Percentiles rank a stretch among this genome's conserved stretches.
Evolutionary conservation across 2,113 vertebrate genomes (phyloP).

Genomic region (Micromys minutus): DNA sequence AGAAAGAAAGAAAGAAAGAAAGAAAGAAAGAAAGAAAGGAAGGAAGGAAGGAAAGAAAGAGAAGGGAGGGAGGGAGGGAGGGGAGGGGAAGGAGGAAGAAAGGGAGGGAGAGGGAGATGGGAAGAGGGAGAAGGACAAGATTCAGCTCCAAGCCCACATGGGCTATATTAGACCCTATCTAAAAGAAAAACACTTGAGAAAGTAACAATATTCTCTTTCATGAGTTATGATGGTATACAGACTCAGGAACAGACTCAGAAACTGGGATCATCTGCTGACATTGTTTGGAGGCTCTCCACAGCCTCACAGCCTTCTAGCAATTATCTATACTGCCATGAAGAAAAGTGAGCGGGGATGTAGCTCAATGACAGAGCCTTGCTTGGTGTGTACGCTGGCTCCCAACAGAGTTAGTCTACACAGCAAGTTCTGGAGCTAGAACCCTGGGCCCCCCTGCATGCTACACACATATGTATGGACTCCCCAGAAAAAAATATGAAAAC

Average conservation of each 20-base stretch:
- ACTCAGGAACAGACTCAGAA: conserved; percentile 16
- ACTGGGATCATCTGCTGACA: neutral
- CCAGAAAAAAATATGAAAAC: neutral
- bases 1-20: too few species aligned
- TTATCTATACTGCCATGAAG: neutral
- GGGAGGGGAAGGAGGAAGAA: too few species aligned
- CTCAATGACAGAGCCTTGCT: neutral
- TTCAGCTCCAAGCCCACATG: neutral
- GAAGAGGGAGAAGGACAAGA: too few species aligned
- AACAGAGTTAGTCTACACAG: neutral
- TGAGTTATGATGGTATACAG: neutral
- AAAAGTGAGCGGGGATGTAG: neutral
- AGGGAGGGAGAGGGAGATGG: too few species aligned
- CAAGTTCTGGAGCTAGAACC: neutral
- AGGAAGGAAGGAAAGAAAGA: too few species aligned
- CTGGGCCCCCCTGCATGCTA: neutral
- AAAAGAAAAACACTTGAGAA: neutral
- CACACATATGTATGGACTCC: neutral
- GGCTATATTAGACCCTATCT: neutral
- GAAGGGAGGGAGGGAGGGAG: too few species aligned
- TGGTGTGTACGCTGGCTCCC: neutral
- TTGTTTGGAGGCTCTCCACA: neutral
- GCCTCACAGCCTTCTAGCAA: neutral
- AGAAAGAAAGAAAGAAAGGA: too few species aligned
- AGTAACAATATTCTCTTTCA: neutral